Base-by-base conservation (phyloP, 2,888 invertebrate genomes). In the Heteromyza rotundicornis region DNA sequence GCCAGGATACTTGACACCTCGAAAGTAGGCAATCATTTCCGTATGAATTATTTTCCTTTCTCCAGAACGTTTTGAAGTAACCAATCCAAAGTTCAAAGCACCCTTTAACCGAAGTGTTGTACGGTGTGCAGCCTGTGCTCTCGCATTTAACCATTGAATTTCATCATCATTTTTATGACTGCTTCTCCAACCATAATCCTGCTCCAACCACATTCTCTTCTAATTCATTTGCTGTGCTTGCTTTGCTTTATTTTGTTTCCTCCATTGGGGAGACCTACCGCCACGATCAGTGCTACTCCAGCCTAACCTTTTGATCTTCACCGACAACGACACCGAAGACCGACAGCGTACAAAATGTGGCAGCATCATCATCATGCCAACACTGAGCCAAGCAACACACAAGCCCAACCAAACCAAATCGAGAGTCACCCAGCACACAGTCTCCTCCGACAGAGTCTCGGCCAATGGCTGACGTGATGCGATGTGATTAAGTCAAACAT, bases 401-500 rank as follows among this genome's bases (percentile, higher is more conserved):
- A 44, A 16, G 8, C 20, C 49, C 49, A 49, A 10, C 49, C n/a
- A 51, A 22, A n/a, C 7, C 10, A 22, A 14, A 20, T 8, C 56
- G 27, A 16, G 12, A 3, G 14, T 40, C 40, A 24, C 44, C 44
- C n/a, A n/a, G n/a, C n/a, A n/a, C n/a, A 44, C 36, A n/a, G n/a
- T n/a, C n/a, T n/a, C n/a, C n/a, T n/a, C n/a, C n/a, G n/a, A n/a
- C n/a, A n/a, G 20, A 35, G 23, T 50, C 52, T 70, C 64, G 63
- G 68, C 69, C 70, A 70, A 68, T 79, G 76, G 78, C 78, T 75
- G 51, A 70, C 73, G 77, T 75, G 74, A 71, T 67, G 71, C 76
- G 72, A 75, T 77, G 76, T 79, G 78, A 79, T 78, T 78, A 78
- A 78, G 78, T 71, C 74, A n/a, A n/a, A 3, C 40, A n/a, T n/a